These are phyloP conservation scores for Tipula confusa DNA, from an alignment of 2,888 invertebrate species.

Conservation along the genomic window DNA sequence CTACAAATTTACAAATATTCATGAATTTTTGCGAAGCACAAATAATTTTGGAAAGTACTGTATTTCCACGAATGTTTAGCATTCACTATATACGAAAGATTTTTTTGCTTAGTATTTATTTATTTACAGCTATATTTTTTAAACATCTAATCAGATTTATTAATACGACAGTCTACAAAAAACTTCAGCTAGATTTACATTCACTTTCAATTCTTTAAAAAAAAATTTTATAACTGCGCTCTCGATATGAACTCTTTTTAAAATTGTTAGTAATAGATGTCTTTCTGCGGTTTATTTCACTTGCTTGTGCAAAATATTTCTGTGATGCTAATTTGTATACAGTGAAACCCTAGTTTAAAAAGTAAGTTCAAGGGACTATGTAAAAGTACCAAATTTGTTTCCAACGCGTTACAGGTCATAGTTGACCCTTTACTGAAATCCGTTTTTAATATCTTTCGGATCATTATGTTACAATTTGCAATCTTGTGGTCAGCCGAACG, in stretches of 20 bases:
- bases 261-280: background rate
- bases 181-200: background rate
- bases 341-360: no score
- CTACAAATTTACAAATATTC: no score
- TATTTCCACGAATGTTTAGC: background rate
- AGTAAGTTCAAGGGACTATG: no score
- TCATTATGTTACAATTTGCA: no score
- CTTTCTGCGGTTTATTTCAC: background rate
- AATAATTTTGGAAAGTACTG: no score
- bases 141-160: background rate
- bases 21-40: no score
- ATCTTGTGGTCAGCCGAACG: no score
- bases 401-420: no score
- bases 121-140: background rate
- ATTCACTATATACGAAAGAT: background rate
- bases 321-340: background rate
- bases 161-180: background rate
- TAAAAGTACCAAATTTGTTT: no score
- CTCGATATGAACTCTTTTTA: background rate
- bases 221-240: background rate
- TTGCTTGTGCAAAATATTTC: background rate
- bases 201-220: background rate
- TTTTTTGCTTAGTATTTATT: background rate
- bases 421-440: no score
- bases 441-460: no score